A percentile compares a stretch with the other conserved stretches of the same genome.
These are phyloP conservation scores for Cynopterus sphinx DNA, from an alignment of 2,797 vertebrate genomes.

Conservation along the genomic window DNA sequence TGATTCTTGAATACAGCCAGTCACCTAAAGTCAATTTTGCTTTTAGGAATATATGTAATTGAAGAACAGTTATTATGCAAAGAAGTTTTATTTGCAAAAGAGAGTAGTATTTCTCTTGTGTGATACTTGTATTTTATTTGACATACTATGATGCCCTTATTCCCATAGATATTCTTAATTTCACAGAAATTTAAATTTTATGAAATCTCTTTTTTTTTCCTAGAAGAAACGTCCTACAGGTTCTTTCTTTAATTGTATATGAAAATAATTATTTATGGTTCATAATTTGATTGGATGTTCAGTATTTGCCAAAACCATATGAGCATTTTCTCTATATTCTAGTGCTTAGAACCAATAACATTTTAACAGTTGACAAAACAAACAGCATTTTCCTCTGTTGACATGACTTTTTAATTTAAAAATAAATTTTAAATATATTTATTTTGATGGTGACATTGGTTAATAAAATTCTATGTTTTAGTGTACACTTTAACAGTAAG, in stretches of 20 bases:
- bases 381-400: slow-evolving; percentile 37
- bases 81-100: slow-evolving; percentile 38
- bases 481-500: no score
- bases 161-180: slow-evolving; percentile 33
- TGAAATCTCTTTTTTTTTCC: background rate
- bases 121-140: background rate
- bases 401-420: background rate
- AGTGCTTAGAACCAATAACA: background rate
- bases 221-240: background rate
- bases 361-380: background rate
- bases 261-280: background rate
- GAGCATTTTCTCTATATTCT: background rate
- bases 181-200: background rate
- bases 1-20: background rate
- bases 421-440: no score
- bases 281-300: background rate
- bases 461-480: no score
- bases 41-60: background rate
- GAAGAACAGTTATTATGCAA: background rate
- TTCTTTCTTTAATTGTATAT: slow-evolving; percentile 13
- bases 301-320: background rate
- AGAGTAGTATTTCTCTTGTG: background rate
- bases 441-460: no score
- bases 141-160: background rate
- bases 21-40: background rate